These are phyloP conservation scores for Bombus affinis DNA, from an alignment of 1,140 invertebrate species.

Conservation along the genomic window DNA sequence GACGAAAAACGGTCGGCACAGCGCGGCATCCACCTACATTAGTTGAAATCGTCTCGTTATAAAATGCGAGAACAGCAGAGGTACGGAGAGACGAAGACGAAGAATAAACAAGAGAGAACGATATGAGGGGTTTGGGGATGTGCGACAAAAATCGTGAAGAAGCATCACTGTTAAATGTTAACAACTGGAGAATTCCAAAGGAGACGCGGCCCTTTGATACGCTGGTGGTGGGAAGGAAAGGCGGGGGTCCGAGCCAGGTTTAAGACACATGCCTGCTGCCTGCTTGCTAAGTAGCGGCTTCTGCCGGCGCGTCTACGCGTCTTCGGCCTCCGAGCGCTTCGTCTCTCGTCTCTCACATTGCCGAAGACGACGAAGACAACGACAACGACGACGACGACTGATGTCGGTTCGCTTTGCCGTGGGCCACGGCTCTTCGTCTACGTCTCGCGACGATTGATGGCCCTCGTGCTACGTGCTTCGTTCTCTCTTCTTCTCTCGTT, in stretches of 20 bases:
- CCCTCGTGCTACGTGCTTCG: slow-evolving; percentile 63
- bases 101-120: slow-evolving; percentile 19
- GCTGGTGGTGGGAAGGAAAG: slow-evolving; percentile 50
- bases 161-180: slow-evolving; percentile 73
- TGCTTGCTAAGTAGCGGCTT: slow-evolving; percentile 72
- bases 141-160: slow-evolving; percentile 64
- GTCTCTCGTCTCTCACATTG: slow-evolving; percentile 63
- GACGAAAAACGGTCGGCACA: slow-evolving; percentile 19
- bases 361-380: slow-evolving; percentile 61
- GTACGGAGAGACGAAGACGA: no score
- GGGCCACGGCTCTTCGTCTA: slow-evolving; percentile 78
- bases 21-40: slow-evolving; percentile 22
- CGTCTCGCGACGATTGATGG: slow-evolving; percentile 77
- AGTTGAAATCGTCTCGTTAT: slow-evolving; percentile 60
- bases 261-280: slow-evolving; percentile 71
- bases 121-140: slow-evolving; percentile 30
- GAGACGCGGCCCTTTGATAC: slow-evolving; percentile 71
- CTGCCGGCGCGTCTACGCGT: slow-evolving; percentile 68
- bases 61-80: slow-evolving; percentile 9
- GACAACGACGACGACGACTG: slow-evolving; percentile 63
- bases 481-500: not conserved
- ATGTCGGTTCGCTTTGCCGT: slow-evolving; percentile 76
- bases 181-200: slow-evolving; percentile 72
- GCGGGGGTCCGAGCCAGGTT: slow-evolving; percentile 41
- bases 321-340: slow-evolving; percentile 57